Evolutionary conservation across 2,888 invertebrate genomes (phyloP), one percentile per base, ranked within the genome.

Genomic region (Drosophila paracracens): DNA sequence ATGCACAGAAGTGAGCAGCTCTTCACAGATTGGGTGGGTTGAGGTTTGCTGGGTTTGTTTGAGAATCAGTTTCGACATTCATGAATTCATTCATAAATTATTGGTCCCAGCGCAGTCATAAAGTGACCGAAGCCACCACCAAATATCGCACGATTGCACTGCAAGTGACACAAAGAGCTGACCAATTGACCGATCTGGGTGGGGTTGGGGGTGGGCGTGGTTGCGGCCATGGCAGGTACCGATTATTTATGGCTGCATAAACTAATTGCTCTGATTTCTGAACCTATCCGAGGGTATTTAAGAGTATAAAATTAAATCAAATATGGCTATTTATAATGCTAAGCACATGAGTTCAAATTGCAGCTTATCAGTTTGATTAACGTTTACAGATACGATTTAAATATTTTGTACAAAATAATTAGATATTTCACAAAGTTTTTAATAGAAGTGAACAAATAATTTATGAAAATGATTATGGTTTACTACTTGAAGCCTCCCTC

Each of bases 1-100:
- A 70, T 52, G 40, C 50, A 40, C 46, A 59, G 59, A 69, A 63
- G 63, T 61, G 48, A 57, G n/a, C 29, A 54, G 57, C 69, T 43
- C 31, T 56, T 59, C 56, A 48, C 36, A 21, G 29, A 51, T 51
- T 64, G 48, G 51, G 33, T 64, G 60, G 64, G 36, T 16, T 13
- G 54, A 18, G 50, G 63, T 40, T 13, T 31, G 40, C 4, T 33
- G 31, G 13, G 2, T 13, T 38, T 8, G 29, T 57, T 31, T 31
- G 29, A 40, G 40, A 70, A 62, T 56, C 57, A 62, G 70, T 70
- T 90, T 84, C 77, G 82, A 82, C 83, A 91, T 91, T 89, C 81
- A 89, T 91, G 91, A 88, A 86, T 82, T 86, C 87, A 83, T 91
- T 83, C 86, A 89, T 91, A 88, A 91, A 84, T 90, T 91, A 91